phyloP scores from a whole-genome alignment of 2,888 invertebrate genomes.

The Diaphora mendica region DNA sequence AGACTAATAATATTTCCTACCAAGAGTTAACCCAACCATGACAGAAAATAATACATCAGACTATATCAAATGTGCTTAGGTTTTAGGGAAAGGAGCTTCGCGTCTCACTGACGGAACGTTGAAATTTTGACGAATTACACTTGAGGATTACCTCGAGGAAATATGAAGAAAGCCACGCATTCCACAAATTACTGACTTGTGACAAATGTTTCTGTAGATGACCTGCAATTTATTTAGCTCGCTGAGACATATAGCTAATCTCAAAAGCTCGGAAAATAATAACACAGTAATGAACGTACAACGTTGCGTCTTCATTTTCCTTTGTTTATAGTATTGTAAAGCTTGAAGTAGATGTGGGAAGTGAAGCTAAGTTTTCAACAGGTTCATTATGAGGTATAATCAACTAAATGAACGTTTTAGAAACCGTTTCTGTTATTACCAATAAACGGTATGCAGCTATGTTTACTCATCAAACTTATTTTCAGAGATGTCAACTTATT shows the following conservation, averaged over 20 bases:
- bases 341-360: background rate
- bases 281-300: slow-evolving; percentile 15
- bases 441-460: background rate
- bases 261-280: slow-evolving; percentile 51
- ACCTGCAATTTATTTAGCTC: slow-evolving; percentile 67
- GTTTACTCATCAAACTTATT: background rate
- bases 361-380: background rate
- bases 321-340: slow-evolving; percentile 1
- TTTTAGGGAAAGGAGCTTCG: slow-evolving; percentile 45
- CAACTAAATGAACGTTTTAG: background rate
- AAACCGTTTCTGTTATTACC: background rate
- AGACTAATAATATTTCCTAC: background rate
- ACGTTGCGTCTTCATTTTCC: slow-evolving; percentile 1
- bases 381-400: slow-evolving; percentile 1
- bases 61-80: slow-evolving; percentile 67
- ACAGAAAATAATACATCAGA: slow-evolving; percentile 64
- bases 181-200: slow-evolving; percentile 74
- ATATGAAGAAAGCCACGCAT: slow-evolving; percentile 77
- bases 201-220: slow-evolving; percentile 71
- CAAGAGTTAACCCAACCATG: slow-evolving; percentile 46
- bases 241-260: slow-evolving; percentile 62
- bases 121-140: slow-evolving; percentile 79
- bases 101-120: slow-evolving; percentile 61
- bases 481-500: background rate
- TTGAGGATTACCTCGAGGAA: slow-evolving; percentile 71